Percentiles rank a stretch among this genome's conserved stretches.
Conservation (phyloP, 1,140 invertebrate genomes). For the Metaphire vulgaris region DNA sequence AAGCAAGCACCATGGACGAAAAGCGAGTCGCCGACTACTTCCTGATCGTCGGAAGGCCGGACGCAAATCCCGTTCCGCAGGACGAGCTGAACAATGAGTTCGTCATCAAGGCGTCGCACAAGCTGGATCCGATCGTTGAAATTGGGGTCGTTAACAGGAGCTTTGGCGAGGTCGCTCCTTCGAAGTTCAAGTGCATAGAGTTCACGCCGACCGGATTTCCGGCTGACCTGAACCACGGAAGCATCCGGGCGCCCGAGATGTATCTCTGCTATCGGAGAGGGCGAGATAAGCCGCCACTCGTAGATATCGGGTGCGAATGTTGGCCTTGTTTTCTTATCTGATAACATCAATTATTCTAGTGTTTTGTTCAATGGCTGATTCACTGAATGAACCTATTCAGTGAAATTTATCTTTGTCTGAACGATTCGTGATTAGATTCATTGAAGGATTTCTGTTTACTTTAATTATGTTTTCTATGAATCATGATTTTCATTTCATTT, state of each 20-base stretch:
- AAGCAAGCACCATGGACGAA: constrained; percentile 53
- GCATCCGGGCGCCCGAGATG: constrained; percentile 82
- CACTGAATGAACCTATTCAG: no score
- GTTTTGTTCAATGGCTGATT: no score
- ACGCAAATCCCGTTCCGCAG: constrained; percentile 61
- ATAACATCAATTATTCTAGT: no score
- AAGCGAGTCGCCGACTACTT: constrained; percentile 73
- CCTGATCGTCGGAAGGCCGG: constrained; percentile 83
- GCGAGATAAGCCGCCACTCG: constrained; percentile 86
- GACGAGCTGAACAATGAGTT: constrained; percentile 75
- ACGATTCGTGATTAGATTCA: no score
- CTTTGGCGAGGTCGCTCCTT: constrained; percentile 54
- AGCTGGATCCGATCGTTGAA: constrained; percentile 87
- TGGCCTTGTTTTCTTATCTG: no score
- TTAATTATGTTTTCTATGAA: no score
- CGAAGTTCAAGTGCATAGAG: constrained; percentile 73
- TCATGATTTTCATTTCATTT: no score
- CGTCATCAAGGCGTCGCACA: constrained; percentile 63
- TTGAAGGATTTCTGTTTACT: no score
- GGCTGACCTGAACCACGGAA: constrained; percentile 95
- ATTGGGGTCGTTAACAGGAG: constrained; percentile 78
- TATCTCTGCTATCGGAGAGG: constrained; percentile 86
- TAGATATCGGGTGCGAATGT: constrained; percentile 82
- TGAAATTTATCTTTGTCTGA: no score
- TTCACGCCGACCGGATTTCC: constrained; percentile 66